Conservation (phyloP, 2,888 invertebrate species). For the Bedellia somnulentella region DNA sequence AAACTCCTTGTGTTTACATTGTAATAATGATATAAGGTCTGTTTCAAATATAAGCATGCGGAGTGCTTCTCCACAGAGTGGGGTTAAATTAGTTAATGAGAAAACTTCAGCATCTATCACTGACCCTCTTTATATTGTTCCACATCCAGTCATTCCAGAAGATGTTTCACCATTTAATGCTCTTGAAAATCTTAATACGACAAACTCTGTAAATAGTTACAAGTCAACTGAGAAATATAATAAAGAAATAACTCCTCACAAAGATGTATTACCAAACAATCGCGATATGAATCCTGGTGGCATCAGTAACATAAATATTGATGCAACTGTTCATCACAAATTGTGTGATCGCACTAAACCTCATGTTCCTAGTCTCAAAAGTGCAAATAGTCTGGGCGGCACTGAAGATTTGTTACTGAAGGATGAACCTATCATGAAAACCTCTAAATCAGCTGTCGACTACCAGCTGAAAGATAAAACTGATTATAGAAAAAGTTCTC, state of each 20-base stretch:
- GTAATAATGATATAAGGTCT: slow-evolving; percentile 60
- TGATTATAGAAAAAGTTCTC: slow-evolving; percentile 36
- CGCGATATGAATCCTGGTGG: not conserved
- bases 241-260: not conserved
- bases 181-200: not conserved
- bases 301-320: slow-evolving; percentile 37
- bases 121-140: slow-evolving; percentile 31
- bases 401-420: slow-evolving; percentile 35
- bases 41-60: slow-evolving; percentile 38
- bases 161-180: slow-evolving; percentile 10
- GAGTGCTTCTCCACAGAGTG: slow-evolving; percentile 37
- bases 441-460: slow-evolving; percentile 23
- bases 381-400: slow-evolving; percentile 27
- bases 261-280: not conserved
- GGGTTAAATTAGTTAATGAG: slow-evolving; percentile 31
- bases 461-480: slow-evolving; percentile 21
- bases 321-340: slow-evolving; percentile 62
- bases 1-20: slow-evolving; percentile 60
- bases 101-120: slow-evolving; percentile 21
- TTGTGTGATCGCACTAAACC: slow-evolving; percentile 59
- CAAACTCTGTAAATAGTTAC: not conserved
- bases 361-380: slow-evolving; percentile 44
- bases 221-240: too few relatives aligned
- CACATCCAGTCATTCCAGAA: slow-evolving; percentile 20
- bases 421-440: slow-evolving; percentile 24